A percentile compares a stretch with the other conserved stretches of the same genome.
Conservation (phyloP, 2,888 invertebrate genomes). For the Helleia helle region DNA sequence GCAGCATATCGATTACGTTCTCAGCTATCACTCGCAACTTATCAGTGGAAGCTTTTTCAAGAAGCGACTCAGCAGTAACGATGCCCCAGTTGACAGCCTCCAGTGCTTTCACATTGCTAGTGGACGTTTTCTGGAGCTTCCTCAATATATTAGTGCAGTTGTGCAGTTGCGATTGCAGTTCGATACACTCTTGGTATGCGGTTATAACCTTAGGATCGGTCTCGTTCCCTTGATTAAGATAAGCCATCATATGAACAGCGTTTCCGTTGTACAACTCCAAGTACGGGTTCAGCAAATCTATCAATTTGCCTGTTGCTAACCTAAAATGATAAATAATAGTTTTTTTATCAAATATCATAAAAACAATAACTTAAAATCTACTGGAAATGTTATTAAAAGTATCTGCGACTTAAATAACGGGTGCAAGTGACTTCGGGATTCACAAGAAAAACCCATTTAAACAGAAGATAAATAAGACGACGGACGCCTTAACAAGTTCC, state of each 20-base stretch:
- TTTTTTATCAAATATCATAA: no score
- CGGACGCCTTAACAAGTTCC: no score
- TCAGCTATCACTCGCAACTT: conserved; percentile 88
- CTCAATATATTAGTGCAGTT: conserved; percentile 84
- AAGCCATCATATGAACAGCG: conserved; percentile 88
- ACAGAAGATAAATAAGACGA: no score
- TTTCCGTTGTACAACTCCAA: conserved; percentile 86
- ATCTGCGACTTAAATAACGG: no score
- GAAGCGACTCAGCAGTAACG: conserved; percentile 49
- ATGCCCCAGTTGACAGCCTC: conserved; percentile 42
- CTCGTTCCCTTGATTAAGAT: conserved; percentile 79
- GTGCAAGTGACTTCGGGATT: no score
- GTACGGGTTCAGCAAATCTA: conserved; percentile 84
- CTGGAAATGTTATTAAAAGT: no score
- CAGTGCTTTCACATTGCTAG: conserved; percentile 41
- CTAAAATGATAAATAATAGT: conserved; percentile 70
- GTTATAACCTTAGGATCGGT: conserved; percentile 68
- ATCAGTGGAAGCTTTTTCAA: conserved; percentile 82
- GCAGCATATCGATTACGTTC: conserved; percentile 84
- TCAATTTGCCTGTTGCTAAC: conserved; percentile 88
- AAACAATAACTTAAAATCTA: no score
- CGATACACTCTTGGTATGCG: conserved; percentile 84
- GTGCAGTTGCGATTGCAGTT: conserved; percentile 91
- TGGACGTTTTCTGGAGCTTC: conserved; percentile 77
- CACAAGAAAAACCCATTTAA: no score